Conservation (phyloP, 1,140 invertebrate genomes). For the Drosophila nigromelanica region DNA sequence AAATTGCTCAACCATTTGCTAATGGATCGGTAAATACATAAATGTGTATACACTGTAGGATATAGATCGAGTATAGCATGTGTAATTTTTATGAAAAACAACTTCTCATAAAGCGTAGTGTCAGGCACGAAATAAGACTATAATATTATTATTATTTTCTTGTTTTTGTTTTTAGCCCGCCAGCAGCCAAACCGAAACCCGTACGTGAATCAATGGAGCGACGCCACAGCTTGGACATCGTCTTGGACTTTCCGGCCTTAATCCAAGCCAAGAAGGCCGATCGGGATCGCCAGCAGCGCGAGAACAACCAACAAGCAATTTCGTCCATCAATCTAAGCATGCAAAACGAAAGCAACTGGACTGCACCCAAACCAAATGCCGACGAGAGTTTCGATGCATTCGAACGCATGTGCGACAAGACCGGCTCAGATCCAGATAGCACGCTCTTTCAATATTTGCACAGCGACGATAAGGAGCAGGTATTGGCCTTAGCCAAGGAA, state of each 20-base stretch:
- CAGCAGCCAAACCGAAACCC: constrained; percentile 2
- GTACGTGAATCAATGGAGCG: constrained; percentile 28
- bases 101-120: constrained; percentile 11
- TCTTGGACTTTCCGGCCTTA: constrained; percentile 43
- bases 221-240: constrained; percentile 53
- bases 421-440: constrained; percentile 75
- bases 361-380: background rate
- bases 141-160: background rate
- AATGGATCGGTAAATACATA: constrained; percentile 74
- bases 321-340: background rate
- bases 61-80: constrained; percentile 13
- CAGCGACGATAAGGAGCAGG: constrained; percentile 58
- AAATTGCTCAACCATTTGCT: constrained; percentile 67
- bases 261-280: constrained; percentile 21
- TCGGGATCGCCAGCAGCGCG: background rate
- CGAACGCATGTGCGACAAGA: constrained; percentile 79
- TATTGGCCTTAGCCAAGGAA: constrained; percentile 62
- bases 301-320: constrained; percentile 3
- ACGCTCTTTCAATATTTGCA: constrained; percentile 74
- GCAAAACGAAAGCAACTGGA: constrained; percentile 19
- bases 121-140: constrained; percentile 2
- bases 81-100: background rate
- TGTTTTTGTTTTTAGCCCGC: constrained; percentile 22
- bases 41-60: constrained; percentile 10
- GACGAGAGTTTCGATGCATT: constrained; percentile 73